phyloP scores from a whole-genome alignment of 2,113 vertebrate species.

The Oryzias melastigma region DNA sequence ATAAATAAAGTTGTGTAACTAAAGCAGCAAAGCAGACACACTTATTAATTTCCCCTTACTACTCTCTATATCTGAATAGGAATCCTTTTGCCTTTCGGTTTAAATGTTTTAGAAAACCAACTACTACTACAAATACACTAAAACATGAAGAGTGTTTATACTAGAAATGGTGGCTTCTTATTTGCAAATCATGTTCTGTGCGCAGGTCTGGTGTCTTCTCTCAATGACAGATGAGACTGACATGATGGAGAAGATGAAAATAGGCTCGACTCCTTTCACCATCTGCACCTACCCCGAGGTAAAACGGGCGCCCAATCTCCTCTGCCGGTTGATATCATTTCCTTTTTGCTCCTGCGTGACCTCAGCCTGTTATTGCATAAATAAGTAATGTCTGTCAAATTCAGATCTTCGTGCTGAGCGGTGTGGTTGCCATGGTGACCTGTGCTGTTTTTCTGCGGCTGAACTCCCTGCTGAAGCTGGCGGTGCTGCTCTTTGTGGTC shows the following conservation, averaged over 20 bases:
- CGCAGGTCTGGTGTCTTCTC: constrained; percentile 88
- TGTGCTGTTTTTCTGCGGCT: constrained; percentile 94
- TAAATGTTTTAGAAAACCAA: no score
- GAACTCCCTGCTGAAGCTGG: constrained; percentile 93
- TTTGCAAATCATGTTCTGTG: constrained; percentile 2
- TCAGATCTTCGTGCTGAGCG: constrained; percentile 91
- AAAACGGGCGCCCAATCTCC: constrained; percentile 20
- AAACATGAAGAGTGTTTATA: no score
- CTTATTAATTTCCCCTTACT: no score
- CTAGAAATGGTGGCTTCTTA: no score
- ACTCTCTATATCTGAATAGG: no score
- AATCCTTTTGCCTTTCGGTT: no score
- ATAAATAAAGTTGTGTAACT: no score
- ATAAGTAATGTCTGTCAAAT: neutral
- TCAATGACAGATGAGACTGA: constrained; percentile 82
- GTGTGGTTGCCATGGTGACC: constrained; percentile 95
- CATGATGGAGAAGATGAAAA: constrained; percentile 64
- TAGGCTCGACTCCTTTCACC: constrained; percentile 47
- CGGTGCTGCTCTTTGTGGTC: constrained; percentile 87
- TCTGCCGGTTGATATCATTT: neutral
- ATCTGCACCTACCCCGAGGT: constrained; percentile 94
- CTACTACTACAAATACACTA: no score
- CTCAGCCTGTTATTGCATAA: no score
- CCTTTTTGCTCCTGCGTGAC: neutral
- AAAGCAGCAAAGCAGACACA: no score